Evolutionary conservation across 2,888 invertebrate genomes (phyloP).

Genomic region (Calephelis perditalis): DNA sequence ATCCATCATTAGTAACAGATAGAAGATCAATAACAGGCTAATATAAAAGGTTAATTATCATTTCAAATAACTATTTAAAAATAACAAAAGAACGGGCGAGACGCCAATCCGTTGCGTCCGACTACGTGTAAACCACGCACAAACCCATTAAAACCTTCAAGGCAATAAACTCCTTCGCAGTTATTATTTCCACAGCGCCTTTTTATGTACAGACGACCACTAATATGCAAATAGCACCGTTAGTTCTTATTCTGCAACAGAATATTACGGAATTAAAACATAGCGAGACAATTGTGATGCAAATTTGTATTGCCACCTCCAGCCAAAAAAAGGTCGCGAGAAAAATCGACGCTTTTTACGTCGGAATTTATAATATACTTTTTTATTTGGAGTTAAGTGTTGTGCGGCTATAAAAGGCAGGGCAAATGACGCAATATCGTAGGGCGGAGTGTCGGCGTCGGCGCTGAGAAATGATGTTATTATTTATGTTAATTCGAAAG

Average conservation of each 20-base stretch:
- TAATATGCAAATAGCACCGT: slow-evolving; percentile 61
- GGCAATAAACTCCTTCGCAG: slow-evolving; percentile 33
- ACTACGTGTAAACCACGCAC: slow-evolving; percentile 35
- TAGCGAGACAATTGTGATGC: slow-evolving; percentile 67
- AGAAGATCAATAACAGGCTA: not conserved
- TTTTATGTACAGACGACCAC: slow-evolving; percentile 49
- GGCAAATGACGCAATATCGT: slow-evolving; percentile 63
- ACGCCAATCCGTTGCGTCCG: slow-evolving; percentile 29
- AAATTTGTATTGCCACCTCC: slow-evolving; percentile 45
- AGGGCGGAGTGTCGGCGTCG: slow-evolving; percentile 35
- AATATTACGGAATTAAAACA: slow-evolving; percentile 71
- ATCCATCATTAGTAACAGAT: not conserved
- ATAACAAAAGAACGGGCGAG: slow-evolving; percentile 20
- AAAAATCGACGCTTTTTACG: slow-evolving; percentile 40
- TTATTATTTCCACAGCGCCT: slow-evolving; percentile 40
- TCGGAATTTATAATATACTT: slow-evolving; percentile 63
- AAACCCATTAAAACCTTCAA: slow-evolving; percentile 36
- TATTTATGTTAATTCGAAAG: slow-evolving; percentile 76
- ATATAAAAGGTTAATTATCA: slow-evolving; percentile 17
- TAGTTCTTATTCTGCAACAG: slow-evolving; percentile 61
- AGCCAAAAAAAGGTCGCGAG: slow-evolving; percentile 36
- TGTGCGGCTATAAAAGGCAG: slow-evolving; percentile 61
- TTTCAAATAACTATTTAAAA: slow-evolving; percentile 12
- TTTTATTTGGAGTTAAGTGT: slow-evolving; percentile 68
- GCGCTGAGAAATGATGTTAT: slow-evolving; percentile 67